Evolutionary conservation across 2,113 vertebrate species (phyloP).

Genomic region (Lethenteron reissneri): DNA sequence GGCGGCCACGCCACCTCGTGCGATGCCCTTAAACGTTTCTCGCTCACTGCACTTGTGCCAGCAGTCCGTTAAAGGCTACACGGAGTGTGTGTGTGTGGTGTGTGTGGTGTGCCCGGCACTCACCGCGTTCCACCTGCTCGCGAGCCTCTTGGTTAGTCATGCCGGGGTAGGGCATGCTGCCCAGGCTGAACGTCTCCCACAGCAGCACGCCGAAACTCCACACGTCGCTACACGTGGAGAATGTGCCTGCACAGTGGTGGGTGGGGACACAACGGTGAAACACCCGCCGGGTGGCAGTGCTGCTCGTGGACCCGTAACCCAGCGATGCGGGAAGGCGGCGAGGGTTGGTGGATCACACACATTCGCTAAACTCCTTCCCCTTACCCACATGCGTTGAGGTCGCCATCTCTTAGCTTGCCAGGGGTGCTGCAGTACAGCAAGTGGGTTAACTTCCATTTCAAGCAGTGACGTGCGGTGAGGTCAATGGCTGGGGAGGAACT

Average conservation of each 20-base stretch:
- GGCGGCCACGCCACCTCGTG: too few species aligned
- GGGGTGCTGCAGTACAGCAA: too few species aligned
- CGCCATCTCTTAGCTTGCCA: too few species aligned
- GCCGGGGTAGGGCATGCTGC: conserved; percentile 79
- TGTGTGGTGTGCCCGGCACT: not conserved
- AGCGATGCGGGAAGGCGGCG: too few species aligned
- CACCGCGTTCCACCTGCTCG: conserved; percentile 92
- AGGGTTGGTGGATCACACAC: too few species aligned
- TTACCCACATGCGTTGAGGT: too few species aligned
- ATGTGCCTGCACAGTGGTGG: conserved; percentile 38
- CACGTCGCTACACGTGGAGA: conserved; percentile 83
- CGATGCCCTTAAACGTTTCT: too few species aligned
- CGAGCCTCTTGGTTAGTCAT: conserved; percentile 97
- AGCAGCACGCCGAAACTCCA: conserved; percentile 93
- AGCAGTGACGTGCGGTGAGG: too few species aligned
- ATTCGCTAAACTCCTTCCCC: too few species aligned
- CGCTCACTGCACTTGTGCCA: not conserved
- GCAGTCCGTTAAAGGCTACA: not conserved
- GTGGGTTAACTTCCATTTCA: too few species aligned
- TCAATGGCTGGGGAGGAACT: too few species aligned
- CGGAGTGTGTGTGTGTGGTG: not conserved
- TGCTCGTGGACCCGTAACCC: too few species aligned
- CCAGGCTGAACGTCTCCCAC: conserved; percentile 93
- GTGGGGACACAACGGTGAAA: not conserved
- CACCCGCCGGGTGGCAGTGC: not conserved